Evolutionary conservation across 2,888 invertebrate species (phyloP).

Genomic region (Osmoderma eremita): DNA sequence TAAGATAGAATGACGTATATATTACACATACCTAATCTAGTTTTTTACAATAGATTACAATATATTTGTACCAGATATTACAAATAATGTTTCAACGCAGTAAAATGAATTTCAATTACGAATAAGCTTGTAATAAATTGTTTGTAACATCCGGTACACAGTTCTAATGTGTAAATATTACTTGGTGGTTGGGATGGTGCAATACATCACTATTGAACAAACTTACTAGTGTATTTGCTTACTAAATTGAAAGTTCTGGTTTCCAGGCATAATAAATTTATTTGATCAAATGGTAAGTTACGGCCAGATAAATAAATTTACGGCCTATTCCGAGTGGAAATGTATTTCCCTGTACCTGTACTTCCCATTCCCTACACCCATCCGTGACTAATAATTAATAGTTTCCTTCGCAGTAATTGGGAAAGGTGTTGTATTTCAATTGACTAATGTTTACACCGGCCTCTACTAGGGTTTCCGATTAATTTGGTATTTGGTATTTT

Average conservation of each 20-base stretch:
- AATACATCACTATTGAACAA: slow-evolving; percentile 58
- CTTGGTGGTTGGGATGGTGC: slow-evolving; percentile 65
- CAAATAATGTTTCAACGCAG: neutral
- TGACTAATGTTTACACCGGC: slow-evolving; percentile 21
- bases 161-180: slow-evolving; percentile 53
- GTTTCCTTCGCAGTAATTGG: slow-evolving; percentile 30
- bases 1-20: neutral
- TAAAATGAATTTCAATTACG: slow-evolving; percentile 1
- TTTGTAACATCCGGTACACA: slow-evolving; percentile 1
- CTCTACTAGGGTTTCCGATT: neutral
- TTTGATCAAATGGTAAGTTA: slow-evolving; percentile 42
- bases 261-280: slow-evolving; percentile 44
- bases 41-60: slow-evolving; percentile 1
- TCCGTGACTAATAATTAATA: slow-evolving; percentile 31
- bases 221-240: slow-evolving; percentile 59
- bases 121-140: neutral
- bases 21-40: neutral
- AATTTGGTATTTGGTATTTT: too few relatives aligned
- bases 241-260: slow-evolving; percentile 46
- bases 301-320: slow-evolving; percentile 41
- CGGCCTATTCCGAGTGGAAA: slow-evolving; percentile 31
- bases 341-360: slow-evolving; percentile 30
- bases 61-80: neutral
- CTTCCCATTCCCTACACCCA: slow-evolving; percentile 1
- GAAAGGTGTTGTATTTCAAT: slow-evolving; percentile 30